These are phyloP conservation scores for Lochmaea crataegi DNA, from an alignment of 2,888 invertebrate genomes.

Conservation along the genomic window DNA sequence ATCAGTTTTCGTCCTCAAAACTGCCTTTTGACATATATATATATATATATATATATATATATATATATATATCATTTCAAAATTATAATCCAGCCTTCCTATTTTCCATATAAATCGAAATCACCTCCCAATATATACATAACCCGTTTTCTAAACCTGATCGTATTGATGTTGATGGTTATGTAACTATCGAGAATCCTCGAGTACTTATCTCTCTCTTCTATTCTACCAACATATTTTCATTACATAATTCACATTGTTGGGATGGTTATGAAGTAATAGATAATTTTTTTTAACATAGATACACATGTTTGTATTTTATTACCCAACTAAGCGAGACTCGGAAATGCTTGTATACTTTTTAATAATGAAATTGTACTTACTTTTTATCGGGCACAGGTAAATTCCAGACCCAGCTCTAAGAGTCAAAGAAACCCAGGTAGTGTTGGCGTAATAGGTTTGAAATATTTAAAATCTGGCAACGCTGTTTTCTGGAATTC, in stretches of 20 bases:
- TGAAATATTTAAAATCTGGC: no score
- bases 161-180: background rate
- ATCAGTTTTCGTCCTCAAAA: no score
- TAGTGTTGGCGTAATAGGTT: no score
- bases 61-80: no score
- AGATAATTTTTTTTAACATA: background rate
- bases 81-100: background rate
- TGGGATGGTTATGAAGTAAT: background rate
- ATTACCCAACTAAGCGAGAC: background rate
- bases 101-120: background rate
- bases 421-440: no score
- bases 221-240: conserved; percentile 3
- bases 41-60: no score
- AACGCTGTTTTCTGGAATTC: no score
- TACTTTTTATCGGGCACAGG: no score
- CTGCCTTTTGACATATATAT: no score
- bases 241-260: background rate
- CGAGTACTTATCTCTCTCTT: background rate
- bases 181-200: background rate
- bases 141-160: conserved; percentile 10
- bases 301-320: conserved; percentile 2
- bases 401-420: no score
- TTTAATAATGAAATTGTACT: background rate
- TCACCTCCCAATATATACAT: background rate
- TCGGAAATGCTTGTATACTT: background rate